Percentiles rank a stretch among this genome's conserved stretches.
Conservation (phyloP, 2,888 invertebrate species). For the Catocala nupta region DNA sequence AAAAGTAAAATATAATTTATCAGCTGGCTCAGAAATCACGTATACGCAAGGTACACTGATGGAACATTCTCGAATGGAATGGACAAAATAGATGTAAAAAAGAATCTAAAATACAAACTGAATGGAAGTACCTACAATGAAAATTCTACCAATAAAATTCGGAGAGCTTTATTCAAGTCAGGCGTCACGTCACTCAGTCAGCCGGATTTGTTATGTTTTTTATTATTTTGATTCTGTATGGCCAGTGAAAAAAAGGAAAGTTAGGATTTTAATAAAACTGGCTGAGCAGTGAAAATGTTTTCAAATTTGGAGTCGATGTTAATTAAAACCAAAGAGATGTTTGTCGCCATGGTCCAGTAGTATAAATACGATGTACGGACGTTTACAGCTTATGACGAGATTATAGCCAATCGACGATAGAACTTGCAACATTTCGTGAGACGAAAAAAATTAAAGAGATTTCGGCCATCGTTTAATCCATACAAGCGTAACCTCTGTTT, state of each 20-base stretch:
- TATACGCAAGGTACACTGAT: neutral
- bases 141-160: conserved; percentile 20
- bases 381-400: too few species aligned
- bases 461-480: too few species aligned
- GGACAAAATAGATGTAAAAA: conserved; percentile 8
- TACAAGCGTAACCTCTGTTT: too few species aligned
- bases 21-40: neutral
- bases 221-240: conserved; percentile 12
- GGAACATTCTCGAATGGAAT: neutral
- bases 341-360: too few species aligned
- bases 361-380: too few species aligned
- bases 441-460: too few species aligned
- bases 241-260: conserved; percentile 20
- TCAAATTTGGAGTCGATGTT: neutral
- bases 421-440: too few species aligned
- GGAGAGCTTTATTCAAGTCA: conserved; percentile 18
- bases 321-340: too few species aligned
- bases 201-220: conserved; percentile 1
- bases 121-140: conserved; percentile 16
- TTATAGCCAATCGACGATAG: too few species aligned
- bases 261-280: conserved; percentile 16
- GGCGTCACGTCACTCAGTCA: conserved; percentile 25
- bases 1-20: too few species aligned
- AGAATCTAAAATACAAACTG: conserved; percentile 9
- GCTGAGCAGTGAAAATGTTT: neutral